Percentiles rank a stretch among this genome's conserved stretches.
Evolutionary conservation across 2,113 vertebrate species (phyloP).

Genomic region (Bagarius yarrelli): DNA sequence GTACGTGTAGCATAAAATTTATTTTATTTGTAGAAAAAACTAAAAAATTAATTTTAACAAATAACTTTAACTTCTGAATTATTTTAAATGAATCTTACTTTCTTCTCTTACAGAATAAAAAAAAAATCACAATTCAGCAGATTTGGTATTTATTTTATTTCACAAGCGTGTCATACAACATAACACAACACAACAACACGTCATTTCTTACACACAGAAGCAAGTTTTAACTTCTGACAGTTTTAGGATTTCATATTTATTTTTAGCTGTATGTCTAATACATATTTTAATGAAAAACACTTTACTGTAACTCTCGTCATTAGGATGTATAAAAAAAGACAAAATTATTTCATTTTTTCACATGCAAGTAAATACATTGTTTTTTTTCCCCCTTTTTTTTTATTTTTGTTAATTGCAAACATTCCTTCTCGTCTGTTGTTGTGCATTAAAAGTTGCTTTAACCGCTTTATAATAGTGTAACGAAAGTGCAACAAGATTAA

Average conservation of each 20-base stretch:
- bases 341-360: not conserved
- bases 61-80: too few relatives aligned
- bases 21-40: not conserved
- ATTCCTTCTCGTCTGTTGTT: not conserved
- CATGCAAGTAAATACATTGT: not conserved
- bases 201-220: not conserved
- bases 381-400: not conserved
- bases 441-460: not conserved
- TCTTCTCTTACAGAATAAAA: not conserved
- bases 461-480: too few relatives aligned
- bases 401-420: not conserved
- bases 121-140: not conserved
- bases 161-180: not conserved
- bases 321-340: not conserved
- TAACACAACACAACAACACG: not conserved
- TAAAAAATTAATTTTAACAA: too few relatives aligned
- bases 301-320: not conserved
- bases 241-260: not conserved
- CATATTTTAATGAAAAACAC: not conserved
- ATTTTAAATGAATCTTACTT: too few relatives aligned
- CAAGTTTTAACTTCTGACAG: not conserved
- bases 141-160: not conserved
- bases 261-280: not conserved
- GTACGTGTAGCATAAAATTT: not conserved
- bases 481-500: not conserved